Conservation (phyloP, 2,888 invertebrate species). For the Seira sanloemensis region DNA sequence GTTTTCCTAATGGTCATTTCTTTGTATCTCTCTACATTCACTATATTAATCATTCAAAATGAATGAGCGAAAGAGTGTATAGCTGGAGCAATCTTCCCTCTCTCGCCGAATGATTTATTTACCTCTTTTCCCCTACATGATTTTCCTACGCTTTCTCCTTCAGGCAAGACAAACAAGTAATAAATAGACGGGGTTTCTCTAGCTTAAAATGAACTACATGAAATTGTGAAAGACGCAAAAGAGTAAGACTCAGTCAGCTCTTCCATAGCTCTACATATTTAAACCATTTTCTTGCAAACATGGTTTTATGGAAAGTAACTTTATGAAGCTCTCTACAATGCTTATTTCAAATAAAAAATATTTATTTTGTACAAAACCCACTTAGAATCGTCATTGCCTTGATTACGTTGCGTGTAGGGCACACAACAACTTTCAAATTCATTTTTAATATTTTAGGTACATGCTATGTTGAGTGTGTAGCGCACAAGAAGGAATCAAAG, state of each 20-base stretch:
- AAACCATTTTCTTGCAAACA: too few relatives aligned
- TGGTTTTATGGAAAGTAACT: too few relatives aligned
- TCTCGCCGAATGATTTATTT: conserved; percentile 50
- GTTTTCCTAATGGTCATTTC: conserved; percentile 44
- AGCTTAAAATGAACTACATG: too few relatives aligned
- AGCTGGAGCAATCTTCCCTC: conserved; percentile 46
- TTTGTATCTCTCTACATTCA: conserved; percentile 19
- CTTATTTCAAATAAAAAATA: too few relatives aligned
- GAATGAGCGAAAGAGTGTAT: conserved; percentile 30
- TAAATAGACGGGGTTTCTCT: too few relatives aligned
- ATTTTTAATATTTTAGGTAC: too few relatives aligned
- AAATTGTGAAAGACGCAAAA: too few relatives aligned
- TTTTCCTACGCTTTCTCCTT: background rate
- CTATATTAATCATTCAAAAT: conserved; percentile 55
- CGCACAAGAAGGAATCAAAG: conserved; percentile 32
- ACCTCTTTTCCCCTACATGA: conserved; percentile 24
- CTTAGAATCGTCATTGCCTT: background rate
- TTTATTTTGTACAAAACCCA: background rate
- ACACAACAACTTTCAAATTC: too few relatives aligned
- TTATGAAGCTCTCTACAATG: too few relatives aligned
- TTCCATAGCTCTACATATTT: too few relatives aligned
- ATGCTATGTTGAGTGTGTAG: background rate
- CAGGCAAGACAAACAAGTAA: background rate
- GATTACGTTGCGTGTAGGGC: too few relatives aligned
- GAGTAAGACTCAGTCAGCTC: too few relatives aligned